A percentile compares a stretch with the other conserved stretches of the same genome.
Evolutionary conservation across 2,113 vertebrate genomes (phyloP).

Genomic region (Takifugu bimaculatus): DNA sequence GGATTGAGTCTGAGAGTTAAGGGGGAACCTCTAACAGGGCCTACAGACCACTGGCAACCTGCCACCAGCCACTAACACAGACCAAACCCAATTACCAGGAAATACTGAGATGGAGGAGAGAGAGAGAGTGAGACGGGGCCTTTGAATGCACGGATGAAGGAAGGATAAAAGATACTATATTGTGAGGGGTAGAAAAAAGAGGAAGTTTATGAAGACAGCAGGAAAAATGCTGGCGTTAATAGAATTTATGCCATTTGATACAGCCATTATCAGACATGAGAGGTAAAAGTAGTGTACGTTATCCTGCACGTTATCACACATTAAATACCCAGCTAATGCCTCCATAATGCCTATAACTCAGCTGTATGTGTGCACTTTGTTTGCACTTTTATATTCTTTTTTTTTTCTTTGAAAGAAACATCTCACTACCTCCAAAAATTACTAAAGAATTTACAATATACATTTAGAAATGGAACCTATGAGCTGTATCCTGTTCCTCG

Average conservation of each 20-base stretch:
- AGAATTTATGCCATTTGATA: constrained; percentile 57
- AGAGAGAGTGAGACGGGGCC: constrained; percentile 23
- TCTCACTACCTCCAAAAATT: background rate
- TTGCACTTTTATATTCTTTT: constrained; percentile 21
- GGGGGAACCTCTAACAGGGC: constrained; percentile 47
- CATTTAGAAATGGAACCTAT: constrained; percentile 1
- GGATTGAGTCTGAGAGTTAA: constrained; percentile 27
- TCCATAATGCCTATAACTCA: constrained; percentile 1
- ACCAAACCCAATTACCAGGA: constrained; percentile 71
- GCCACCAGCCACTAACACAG: constrained; percentile 58
- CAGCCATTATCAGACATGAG: constrained; percentile 51
- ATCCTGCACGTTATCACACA: constrained; percentile 11
- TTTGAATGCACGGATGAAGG: constrained; percentile 25
- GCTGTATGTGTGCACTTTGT: background rate
- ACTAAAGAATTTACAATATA: constrained; percentile 17
- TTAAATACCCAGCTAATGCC: constrained; percentile 21
- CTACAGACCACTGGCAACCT: constrained; percentile 46
- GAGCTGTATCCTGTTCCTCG: constrained; percentile 2
- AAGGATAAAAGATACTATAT: constrained; percentile 20
- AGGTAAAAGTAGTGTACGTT: constrained; percentile 17
- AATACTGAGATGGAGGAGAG: constrained; percentile 19
- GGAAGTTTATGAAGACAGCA: constrained; percentile 32
- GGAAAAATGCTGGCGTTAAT: constrained; percentile 46
- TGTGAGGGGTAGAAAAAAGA: constrained; percentile 7
- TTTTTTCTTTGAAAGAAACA: constrained; percentile 20